These are phyloP conservation scores for Acrocephalus scirpaceus DNA, from an alignment of 2,797 vertebrate genomes.

Conservation along the genomic window DNA sequence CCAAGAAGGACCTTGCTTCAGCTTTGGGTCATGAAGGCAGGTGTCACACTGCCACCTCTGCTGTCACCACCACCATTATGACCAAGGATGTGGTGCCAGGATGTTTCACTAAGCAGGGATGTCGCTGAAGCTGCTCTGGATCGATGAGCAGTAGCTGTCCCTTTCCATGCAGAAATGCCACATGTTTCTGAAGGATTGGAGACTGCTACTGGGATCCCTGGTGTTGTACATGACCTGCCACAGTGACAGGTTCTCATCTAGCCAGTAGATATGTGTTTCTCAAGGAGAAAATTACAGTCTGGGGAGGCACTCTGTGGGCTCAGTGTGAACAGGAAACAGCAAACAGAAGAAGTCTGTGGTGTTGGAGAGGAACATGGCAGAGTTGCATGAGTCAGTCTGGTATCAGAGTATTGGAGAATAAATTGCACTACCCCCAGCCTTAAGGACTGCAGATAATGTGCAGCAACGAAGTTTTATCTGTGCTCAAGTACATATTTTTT, in stretches of 20 bases:
- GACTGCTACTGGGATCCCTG: background rate
- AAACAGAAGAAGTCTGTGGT: background rate
- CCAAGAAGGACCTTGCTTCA: background rate
- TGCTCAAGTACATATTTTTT: constrained; percentile 30
- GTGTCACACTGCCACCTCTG: background rate
- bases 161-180: background rate
- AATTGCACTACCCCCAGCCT: background rate
- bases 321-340: background rate
- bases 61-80: background rate
- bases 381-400: background rate
- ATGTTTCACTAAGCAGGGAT: background rate
- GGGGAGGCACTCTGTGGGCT: background rate
- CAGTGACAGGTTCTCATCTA: background rate
- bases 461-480: constrained; percentile 34
- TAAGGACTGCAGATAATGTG: background rate
- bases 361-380: background rate
- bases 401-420: background rate
- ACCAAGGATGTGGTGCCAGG: background rate
- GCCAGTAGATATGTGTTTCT: background rate
- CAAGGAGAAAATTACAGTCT: background rate
- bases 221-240: background rate
- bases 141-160: background rate
- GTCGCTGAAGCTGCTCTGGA: fast-evolving
- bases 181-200: background rate
- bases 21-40: background rate